phyloP scores from a whole-genome alignment of 2,113 vertebrate species.

The Pogonocichla stellata region DNA sequence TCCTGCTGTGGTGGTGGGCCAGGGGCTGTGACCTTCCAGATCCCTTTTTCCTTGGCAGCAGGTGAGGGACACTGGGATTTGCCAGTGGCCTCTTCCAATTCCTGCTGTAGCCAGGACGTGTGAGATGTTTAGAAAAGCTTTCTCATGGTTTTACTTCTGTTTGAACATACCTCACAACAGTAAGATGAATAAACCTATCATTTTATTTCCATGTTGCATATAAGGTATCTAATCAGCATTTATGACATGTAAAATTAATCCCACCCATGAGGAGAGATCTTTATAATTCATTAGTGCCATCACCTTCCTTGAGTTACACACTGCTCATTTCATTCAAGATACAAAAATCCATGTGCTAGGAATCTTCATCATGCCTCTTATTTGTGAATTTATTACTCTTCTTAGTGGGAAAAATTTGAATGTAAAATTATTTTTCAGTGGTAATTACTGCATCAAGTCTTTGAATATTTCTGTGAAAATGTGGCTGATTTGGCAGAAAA shows the following conservation, averaged over 20 bases:
- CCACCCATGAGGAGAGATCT: not conserved
- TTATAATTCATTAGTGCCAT: conserved; percentile 25
- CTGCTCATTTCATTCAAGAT: not conserved
- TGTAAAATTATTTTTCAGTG: not conserved
- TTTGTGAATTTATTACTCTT: not conserved
- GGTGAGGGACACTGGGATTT: not conserved
- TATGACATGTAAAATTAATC: conserved; percentile 3
- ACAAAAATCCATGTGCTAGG: not conserved
- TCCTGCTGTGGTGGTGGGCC: not conserved
- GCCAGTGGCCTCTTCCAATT: not conserved
- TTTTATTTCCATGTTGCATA: not conserved
- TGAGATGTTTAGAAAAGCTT: not conserved
- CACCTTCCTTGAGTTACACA: conserved; percentile 10
- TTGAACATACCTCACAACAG: not conserved
- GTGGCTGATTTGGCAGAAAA: not conserved
- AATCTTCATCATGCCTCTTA: not conserved
- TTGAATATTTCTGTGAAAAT: not conserved
- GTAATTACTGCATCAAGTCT: not conserved
- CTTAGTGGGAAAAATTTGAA: not conserved
- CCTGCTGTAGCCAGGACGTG: not conserved
- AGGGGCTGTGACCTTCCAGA: not conserved
- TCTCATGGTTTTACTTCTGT: not conserved
- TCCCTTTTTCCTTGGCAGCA: not conserved
- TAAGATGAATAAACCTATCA: not conserved
- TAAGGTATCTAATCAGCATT: conserved; percentile 1